A percentile compares a stretch with the other conserved stretches of the same genome.
Evolutionary conservation across 2,797 vertebrate genomes (phyloP).

Genomic region (Loris lydekkerianus): DNA sequence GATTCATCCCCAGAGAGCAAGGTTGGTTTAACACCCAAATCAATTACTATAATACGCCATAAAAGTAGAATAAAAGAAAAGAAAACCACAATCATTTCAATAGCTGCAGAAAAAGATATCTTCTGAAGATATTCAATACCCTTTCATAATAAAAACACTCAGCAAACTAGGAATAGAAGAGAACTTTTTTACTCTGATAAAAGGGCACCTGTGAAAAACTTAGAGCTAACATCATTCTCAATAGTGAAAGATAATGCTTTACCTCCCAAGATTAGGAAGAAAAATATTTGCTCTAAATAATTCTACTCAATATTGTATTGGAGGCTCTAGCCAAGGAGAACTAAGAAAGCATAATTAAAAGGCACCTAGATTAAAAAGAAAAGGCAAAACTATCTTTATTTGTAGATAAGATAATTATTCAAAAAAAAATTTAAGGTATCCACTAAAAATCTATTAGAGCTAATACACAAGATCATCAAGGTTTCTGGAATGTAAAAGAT

Average conservation of each 20-base stretch:
- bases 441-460: slow-evolving; percentile 8
- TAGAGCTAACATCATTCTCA: background rate
- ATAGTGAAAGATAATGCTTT: slow-evolving; percentile 2
- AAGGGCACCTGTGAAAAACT: slow-evolving; percentile 23
- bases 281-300: background rate
- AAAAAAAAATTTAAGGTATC: slow-evolving; percentile 38
- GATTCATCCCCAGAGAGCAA: slow-evolving; percentile 32
- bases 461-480: background rate
- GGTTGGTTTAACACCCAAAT: slow-evolving; percentile 9
- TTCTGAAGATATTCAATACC: slow-evolving; percentile 5
- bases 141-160: slow-evolving; percentile 36
- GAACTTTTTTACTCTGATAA: slow-evolving; percentile 22
- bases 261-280: background rate
- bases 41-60: background rate
- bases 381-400: background rate
- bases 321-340: background rate
- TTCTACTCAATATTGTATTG: background rate
- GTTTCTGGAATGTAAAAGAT: background rate
- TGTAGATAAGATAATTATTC: background rate
- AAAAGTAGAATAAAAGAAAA: background rate
- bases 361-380: background rate
- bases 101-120: background rate
- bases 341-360: slow-evolving; percentile 39
- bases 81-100: background rate
- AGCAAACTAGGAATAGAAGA: background rate